Conservation (phyloP, 2,113 vertebrate genomes). For the Pelecanus crispus region DNA sequence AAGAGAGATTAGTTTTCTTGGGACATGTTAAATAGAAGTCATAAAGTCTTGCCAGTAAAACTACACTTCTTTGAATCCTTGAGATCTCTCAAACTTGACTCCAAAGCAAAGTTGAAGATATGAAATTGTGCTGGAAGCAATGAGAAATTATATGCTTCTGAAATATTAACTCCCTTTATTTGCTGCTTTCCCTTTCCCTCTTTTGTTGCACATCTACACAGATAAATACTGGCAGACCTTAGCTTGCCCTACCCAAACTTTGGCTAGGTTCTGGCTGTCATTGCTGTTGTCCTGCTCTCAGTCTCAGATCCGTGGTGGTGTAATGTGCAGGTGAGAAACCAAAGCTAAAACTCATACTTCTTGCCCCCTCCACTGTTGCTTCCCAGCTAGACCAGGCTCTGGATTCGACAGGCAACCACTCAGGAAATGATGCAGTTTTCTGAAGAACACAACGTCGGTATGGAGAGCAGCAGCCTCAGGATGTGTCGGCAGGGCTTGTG, state of each 20-base stretch:
- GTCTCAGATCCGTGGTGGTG: not conserved
- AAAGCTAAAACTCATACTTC: not conserved
- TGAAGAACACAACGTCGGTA: fast-evolving
- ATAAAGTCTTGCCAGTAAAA: not conserved
- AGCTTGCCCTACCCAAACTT: not conserved
- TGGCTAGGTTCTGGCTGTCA: not conserved
- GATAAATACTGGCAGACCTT: not conserved
- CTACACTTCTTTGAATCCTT: not conserved
- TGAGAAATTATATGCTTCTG: not conserved
- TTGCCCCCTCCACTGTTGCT: not conserved
- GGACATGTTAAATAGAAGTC: not conserved
- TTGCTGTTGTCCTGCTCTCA: not conserved
- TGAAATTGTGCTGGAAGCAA: not conserved
- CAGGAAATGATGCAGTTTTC: not conserved
- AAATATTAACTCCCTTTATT: not conserved
- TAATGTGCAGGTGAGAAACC: not conserved
- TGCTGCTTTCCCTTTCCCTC: not conserved
- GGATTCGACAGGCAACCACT: not conserved
- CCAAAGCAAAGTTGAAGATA: not conserved
- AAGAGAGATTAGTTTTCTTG: not conserved
- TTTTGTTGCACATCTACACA: not conserved
- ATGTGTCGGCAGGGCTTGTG: not conserved
- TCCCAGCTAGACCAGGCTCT: not conserved
- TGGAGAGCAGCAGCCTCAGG: not conserved
- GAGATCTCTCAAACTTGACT: not conserved